Base-by-base conservation (phyloP, 2,888 invertebrate genomes). In the Mesoligia furuncula region DNA sequence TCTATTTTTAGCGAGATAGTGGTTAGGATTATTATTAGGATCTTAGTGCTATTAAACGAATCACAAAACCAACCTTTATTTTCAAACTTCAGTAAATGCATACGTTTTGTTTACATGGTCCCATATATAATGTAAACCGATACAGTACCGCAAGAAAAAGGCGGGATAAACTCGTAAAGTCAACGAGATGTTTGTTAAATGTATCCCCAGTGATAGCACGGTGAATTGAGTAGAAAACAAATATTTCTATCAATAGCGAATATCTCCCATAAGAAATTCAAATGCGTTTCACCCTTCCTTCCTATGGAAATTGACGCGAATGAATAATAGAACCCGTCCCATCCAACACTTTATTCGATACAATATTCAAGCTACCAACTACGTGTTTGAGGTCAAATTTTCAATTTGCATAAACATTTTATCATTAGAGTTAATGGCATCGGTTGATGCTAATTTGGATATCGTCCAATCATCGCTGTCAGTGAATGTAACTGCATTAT, bases 261-360 rank as follows among this genome's bases (percentile, higher is more conserved):
- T 91, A 92, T 92, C 91, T 89, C 88, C 90, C 84, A 89, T 92
- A 92, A 94, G 93, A 94, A 92, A 94, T 93, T 93, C 93, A 94
- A 94, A 95, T 91, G 90, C 81, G 90, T 91, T 91, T 90, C 90
- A 91, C 91, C 90, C 91, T 93, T 92, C 91, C 91, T 92, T 92
- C 91, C 91, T 92, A 95, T 94, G 94, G 92, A 93, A 94, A 95
- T 95, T 91, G 91, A 83, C 87, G 85, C 85, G 93, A 93, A 94
- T 94, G 94, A 94, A 95, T 95, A 94, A 76, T 90, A 90, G 89
- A 80, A 78, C 48, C 68, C 36, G 51, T 67, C 61, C 80, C 31
- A 66, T 66, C 71, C n/a, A 61, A 66, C 51, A 70, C 24, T 62
- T 79, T 71, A 79, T 83, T 48, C 31, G 54, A 78, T 71, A 77